A percentile compares a stretch with the other conserved stretches of the same genome.
Evolutionary conservation across 2,888 invertebrate species (phyloP).

Genomic region (Hydrotaea cyrtoneurina): DNA sequence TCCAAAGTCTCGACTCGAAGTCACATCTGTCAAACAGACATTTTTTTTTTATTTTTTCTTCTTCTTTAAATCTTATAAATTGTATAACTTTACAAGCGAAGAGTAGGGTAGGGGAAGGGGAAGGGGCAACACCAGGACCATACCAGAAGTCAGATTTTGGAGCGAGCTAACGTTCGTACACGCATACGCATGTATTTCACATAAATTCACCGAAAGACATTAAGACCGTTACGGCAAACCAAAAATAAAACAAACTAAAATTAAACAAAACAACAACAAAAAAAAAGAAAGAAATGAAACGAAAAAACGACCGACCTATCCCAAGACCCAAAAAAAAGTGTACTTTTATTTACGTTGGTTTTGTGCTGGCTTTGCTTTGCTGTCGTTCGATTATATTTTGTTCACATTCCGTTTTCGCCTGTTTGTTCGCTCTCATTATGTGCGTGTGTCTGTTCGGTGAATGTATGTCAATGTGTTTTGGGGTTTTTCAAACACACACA

Average conservation of each 20-base stretch:
- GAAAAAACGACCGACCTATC: constrained; percentile 69
- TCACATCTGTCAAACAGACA: constrained; percentile 20
- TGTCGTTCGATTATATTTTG: constrained; percentile 23
- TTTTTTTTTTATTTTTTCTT: constrained; percentile 19
- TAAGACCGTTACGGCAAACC: too few species aligned
- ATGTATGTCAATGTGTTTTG: constrained; percentile 67
- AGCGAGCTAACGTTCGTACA: not conserved
- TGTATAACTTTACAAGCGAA: too few species aligned
- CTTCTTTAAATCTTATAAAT: too few species aligned
- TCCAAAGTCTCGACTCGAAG: not conserved
- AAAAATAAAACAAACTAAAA: too few species aligned
- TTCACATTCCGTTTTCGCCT: constrained; percentile 17
- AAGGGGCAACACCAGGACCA: too few species aligned
- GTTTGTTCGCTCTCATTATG: constrained; percentile 18
- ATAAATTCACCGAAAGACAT: constrained; percentile 32
- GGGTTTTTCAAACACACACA: constrained; percentile 51
- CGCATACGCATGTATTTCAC: constrained; percentile 24
- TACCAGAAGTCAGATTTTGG: too few species aligned
- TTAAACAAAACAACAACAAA: constrained; percentile 19
- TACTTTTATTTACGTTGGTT: constrained; percentile 56
- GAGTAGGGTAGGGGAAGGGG: too few species aligned
- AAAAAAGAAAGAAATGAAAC: constrained; percentile 10
- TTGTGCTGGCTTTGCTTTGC: constrained; percentile 5
- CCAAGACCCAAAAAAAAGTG: constrained; percentile 69
- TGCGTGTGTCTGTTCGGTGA: constrained; percentile 19